Percentiles rank a stretch among this genome's conserved stretches.
Conservation (phyloP, 2,113 vertebrate species). For the Grantiella picta region DNA sequence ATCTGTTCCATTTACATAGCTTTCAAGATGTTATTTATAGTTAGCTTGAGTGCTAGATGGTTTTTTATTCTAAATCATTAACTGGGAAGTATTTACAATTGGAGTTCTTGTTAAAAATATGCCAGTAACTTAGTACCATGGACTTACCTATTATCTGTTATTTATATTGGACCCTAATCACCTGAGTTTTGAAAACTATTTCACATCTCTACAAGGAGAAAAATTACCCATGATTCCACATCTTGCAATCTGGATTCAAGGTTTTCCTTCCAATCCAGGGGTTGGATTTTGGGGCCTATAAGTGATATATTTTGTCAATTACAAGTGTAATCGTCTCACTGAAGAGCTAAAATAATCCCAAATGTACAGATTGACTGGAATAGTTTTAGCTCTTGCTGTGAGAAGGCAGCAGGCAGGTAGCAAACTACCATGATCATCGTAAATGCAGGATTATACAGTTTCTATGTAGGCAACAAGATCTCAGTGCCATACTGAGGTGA, state of each 20-base stretch:
- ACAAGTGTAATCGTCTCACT: background rate
- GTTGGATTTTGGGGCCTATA: background rate
- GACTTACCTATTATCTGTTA: background rate
- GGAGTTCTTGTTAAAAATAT: background rate
- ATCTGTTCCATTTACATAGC: background rate
- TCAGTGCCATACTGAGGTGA: background rate
- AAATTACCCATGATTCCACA: background rate
- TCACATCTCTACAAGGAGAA: background rate
- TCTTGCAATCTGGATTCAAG: background rate
- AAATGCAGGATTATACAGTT: background rate
- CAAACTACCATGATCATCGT: background rate
- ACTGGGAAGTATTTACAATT: background rate
- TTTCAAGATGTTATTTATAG: background rate
- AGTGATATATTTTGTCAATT: background rate
- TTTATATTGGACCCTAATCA: background rate
- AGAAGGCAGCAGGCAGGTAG: background rate
- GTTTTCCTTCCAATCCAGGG: background rate
- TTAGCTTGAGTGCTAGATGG: background rate
- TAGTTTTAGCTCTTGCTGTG: background rate
- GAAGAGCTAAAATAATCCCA: background rate
- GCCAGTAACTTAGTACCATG: background rate
- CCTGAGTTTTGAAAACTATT: background rate
- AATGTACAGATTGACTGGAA: background rate
- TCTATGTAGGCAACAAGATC: rapidly evolving
- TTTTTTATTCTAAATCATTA: background rate